Evolutionary conservation across 2,113 vertebrate genomes (phyloP), one percentile per base, ranked within the genome.

Genomic region (Sciurus niger): DNA sequence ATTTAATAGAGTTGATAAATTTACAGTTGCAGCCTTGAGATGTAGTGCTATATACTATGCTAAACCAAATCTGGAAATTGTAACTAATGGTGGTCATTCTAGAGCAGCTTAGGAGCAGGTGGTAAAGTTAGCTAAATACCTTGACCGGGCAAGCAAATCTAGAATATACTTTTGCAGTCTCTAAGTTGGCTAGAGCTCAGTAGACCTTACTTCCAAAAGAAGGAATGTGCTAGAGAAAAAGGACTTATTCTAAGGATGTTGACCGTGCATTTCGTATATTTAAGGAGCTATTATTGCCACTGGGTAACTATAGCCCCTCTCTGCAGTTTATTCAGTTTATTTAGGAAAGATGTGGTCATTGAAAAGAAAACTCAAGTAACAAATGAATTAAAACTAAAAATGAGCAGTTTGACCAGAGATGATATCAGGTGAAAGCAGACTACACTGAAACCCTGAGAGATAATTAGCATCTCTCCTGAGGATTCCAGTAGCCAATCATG

Each of bases 71-170:
- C 67, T 84, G 53, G 46, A 89, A 94, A 60, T 48, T 32, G 46
- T 18, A 73, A n/a, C 37, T 86, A 91, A 89, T 83, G 24, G 43
- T 34, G 16, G 68, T 92, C 30, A 78, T 93, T 96, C 48, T 51
- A 67, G 79, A 90, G 40, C 68, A 92, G 25, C 18, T 55, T 43
- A 65, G 63, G 37, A 95, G 18, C 46, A 84, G 51, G 3, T 84
- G 37, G 11, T 37, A 78, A 63, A 92, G 24, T 83, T 79, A 2
- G 51, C 67, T 79, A 90, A 96, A 70, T 96, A 74, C 40, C 40
- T 88, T 96, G 76, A 17, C 68, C 48, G 93, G 48, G 72, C 78
- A 94, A 70, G 43, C 32, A 96, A 93, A 20, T 48, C 63, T 91
- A 90, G 10, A 43, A 37, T n/a, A 79, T 68, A 77, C 60, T 63